phyloP scores from a whole-genome alignment of 2,797 vertebrate species.

The Melanotaenia parkinsoni region DNA sequence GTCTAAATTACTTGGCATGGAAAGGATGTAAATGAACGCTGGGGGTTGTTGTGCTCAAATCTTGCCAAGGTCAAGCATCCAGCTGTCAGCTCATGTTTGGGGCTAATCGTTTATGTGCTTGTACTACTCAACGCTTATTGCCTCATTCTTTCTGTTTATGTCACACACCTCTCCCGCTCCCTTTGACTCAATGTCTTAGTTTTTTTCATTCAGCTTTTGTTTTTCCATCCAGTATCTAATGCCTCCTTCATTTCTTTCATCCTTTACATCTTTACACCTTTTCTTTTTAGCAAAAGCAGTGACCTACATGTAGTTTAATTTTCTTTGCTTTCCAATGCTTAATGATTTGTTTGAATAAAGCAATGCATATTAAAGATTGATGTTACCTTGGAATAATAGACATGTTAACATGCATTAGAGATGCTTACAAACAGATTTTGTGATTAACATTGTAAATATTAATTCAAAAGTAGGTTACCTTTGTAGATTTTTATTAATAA shows the following conservation, averaged over 20 bases:
- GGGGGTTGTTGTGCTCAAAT: slow-evolving; percentile 75
- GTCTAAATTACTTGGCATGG: slow-evolving; percentile 86
- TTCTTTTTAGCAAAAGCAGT: slow-evolving; percentile 38
- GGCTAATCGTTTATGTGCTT: slow-evolving; percentile 82
- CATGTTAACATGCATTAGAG: slow-evolving; percentile 31
- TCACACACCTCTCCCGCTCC: slow-evolving; percentile 71
- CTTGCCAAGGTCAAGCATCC: slow-evolving; percentile 81
- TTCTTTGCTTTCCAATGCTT: slow-evolving; percentile 41
- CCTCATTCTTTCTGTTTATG: slow-evolving; percentile 70
- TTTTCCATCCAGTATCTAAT: slow-evolving; percentile 53
- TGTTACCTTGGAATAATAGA: slow-evolving; percentile 41
- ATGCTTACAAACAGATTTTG: background rate
- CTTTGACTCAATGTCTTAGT: slow-evolving; percentile 71
- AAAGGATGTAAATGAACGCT: slow-evolving; percentile 82
- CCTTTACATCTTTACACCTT: slow-evolving; percentile 50
- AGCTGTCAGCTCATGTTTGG: slow-evolving; percentile 81
- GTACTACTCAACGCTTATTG: slow-evolving; percentile 73
- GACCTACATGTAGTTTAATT: slow-evolving; percentile 37
- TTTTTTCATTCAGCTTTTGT: slow-evolving; percentile 51
- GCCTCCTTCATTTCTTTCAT: slow-evolving; percentile 54
- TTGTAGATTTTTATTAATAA: background rate
- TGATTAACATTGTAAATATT: background rate
- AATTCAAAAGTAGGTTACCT: background rate
- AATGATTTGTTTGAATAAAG: slow-evolving; percentile 42
- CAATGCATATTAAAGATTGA: slow-evolving; percentile 31